These are phyloP conservation scores for Caenorhabditis inopinata DNA, from an alignment of 1,140 invertebrate species.

Conservation along the genomic window DNA sequence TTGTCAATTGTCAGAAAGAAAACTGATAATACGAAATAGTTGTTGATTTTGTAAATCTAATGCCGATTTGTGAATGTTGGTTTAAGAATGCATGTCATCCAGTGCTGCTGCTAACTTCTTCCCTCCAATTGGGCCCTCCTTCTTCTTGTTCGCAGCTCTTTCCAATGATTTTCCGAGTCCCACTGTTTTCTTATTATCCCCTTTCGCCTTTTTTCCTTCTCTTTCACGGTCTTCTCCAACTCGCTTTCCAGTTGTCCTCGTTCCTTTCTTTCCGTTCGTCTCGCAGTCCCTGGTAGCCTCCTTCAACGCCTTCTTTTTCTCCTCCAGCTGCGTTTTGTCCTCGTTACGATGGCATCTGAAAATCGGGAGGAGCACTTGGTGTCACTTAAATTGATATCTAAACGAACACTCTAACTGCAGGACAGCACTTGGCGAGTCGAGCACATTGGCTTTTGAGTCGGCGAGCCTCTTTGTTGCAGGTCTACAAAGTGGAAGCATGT, in stretches of 20 bases:
- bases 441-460: constrained; percentile 34
- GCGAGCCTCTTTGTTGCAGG: constrained; percentile 36
- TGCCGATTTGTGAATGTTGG: too few relatives aligned
- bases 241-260: background rate
- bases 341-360: constrained; percentile 24
- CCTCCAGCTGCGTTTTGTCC: constrained; percentile 6
- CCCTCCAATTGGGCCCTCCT: constrained; percentile 12
- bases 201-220: constrained; percentile 12
- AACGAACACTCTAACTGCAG: constrained; percentile 37
- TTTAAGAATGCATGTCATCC: constrained; percentile 13
- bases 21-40: too few relatives aligned
- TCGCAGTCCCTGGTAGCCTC: constrained; percentile 8
- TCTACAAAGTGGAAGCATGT: background rate
- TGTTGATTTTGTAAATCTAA: too few relatives aligned
- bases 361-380: background rate
- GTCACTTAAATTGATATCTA: background rate
- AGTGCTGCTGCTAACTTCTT: constrained; percentile 4
- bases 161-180: constrained; percentile 27
- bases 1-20: background rate
- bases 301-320: constrained; percentile 19
- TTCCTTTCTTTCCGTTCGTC: background rate
- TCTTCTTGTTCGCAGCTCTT: constrained; percentile 15
- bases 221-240: constrained; percentile 7
- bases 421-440: constrained; percentile 37
- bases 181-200: background rate